Evolutionary conservation across 2,797 vertebrate genomes (phyloP).

Genomic region (Eidolon dupreanum): DNA sequence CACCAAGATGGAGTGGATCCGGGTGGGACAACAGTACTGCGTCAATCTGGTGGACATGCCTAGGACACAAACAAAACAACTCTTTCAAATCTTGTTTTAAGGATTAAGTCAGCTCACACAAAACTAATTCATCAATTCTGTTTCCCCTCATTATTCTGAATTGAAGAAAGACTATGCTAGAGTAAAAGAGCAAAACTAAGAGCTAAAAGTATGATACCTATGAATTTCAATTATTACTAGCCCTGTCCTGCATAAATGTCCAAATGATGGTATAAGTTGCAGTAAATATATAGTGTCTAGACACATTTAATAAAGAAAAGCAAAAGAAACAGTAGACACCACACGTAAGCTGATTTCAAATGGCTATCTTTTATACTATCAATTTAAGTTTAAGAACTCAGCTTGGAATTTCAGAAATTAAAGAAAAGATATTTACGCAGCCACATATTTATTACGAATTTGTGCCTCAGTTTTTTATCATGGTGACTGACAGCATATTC

Average conservation of each 20-base stretch:
- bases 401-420: slow-evolving; percentile 8
- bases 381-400: not conserved
- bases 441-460: not conserved
- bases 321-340: not conserved
- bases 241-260: not conserved
- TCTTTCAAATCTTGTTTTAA: slow-evolving; percentile 82
- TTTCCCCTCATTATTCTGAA: not conserved
- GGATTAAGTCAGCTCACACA: not conserved
- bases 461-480: slow-evolving; percentile 32
- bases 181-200: not conserved
- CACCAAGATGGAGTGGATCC: slow-evolving; percentile 96
- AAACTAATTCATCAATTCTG: not conserved
- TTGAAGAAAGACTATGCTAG: not conserved
- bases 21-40: slow-evolving; percentile 98
- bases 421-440: not conserved
- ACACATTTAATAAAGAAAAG: not conserved
- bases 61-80: slow-evolving; percentile 72
- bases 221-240: not conserved
- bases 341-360: not conserved
- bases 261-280: not conserved
- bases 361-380: not conserved
- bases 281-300: not conserved
- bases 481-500: not conserved
- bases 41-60: slow-evolving; percentile 97
- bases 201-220: not conserved